Conservation (phyloP, 2,113 vertebrate species). For the Willisornis vidua region DNA sequence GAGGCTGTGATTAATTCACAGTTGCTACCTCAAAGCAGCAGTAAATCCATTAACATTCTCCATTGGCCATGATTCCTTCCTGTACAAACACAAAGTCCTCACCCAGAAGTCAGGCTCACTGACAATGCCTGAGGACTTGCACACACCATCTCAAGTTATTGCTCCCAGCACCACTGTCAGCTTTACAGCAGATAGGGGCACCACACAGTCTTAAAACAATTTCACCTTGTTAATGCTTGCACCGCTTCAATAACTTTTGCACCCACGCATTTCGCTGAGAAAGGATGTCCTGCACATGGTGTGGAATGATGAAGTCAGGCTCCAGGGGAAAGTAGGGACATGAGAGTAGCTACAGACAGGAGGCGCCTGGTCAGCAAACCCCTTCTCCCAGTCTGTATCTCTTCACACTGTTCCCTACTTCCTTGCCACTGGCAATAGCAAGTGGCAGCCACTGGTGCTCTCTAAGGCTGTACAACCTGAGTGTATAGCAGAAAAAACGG, state of each 20-base stretch:
- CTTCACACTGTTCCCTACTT: not conserved
- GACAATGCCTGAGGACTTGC: not conserved
- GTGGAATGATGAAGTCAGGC: not conserved
- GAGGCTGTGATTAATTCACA: not conserved
- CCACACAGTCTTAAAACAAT: not conserved
- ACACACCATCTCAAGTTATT: not conserved
- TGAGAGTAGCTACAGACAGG: not conserved
- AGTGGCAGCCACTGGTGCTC: not conserved
- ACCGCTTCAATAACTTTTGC: not conserved
- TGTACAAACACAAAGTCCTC: not conserved
- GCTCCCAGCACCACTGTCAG: not conserved
- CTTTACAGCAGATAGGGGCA: not conserved
- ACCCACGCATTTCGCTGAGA: not conserved
- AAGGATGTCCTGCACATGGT: not conserved
- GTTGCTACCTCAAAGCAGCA: not conserved
- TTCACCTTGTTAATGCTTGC: not conserved
- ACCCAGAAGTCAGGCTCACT: not conserved
- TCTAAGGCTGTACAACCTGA: not conserved
- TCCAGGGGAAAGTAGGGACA: not conserved
- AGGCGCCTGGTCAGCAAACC: not conserved
- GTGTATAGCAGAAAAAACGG: not conserved
- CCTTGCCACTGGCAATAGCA: not conserved
- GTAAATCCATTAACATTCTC: not conserved
- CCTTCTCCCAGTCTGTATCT: not conserved
- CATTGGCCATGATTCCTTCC: not conserved